These are phyloP conservation scores for Embidobia sp. DNA, from an alignment of 2,888 invertebrate species.

Conservation along the genomic window DNA sequence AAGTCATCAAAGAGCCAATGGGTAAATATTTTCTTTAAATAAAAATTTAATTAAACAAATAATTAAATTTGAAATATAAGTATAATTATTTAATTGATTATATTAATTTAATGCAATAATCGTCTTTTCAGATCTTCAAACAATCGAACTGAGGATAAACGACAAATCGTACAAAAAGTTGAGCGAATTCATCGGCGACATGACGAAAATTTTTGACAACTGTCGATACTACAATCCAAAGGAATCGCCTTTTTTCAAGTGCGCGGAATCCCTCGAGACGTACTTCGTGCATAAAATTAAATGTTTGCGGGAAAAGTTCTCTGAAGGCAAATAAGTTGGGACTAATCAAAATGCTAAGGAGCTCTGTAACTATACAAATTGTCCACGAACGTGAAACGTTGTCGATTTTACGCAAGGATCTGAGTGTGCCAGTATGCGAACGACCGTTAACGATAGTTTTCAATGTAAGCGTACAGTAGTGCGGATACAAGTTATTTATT, in stretches of 20 bases:
- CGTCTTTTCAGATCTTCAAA: constrained; percentile 93
- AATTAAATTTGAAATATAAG: too few species aligned
- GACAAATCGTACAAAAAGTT: constrained; percentile 92
- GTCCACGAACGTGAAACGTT: constrained; percentile 16
- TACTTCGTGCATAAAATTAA: constrained; percentile 97
- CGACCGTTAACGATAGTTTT: constrained; percentile 40
- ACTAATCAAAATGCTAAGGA: constrained; percentile 41
- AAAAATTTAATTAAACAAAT: background rate
- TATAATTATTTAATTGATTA: too few species aligned
- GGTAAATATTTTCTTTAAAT: constrained; percentile 84
- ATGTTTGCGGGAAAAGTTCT: constrained; percentile 91
- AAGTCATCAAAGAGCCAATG: constrained; percentile 97
- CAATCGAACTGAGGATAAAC: constrained; percentile 93
- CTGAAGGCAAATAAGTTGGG: constrained; percentile 82
- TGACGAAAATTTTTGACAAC: constrained; percentile 99
- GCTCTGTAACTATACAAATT: constrained; percentile 31
- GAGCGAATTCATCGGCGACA: constrained; percentile 97
- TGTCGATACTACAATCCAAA: constrained; percentile 98
- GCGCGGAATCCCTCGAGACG: constrained; percentile 96
- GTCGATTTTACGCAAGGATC: constrained; percentile 43
- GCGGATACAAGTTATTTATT: constrained; percentile 47
- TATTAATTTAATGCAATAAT: too few species aligned
- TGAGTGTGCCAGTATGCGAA: constrained; percentile 58
- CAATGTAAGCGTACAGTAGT: constrained; percentile 28
- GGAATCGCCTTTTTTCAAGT: constrained; percentile 97